A percentile compares a stretch with the other conserved stretches of the same genome.
These are phyloP conservation scores for Selenia dentaria DNA, from an alignment of 2,888 invertebrate species.

Conservation along the genomic window DNA sequence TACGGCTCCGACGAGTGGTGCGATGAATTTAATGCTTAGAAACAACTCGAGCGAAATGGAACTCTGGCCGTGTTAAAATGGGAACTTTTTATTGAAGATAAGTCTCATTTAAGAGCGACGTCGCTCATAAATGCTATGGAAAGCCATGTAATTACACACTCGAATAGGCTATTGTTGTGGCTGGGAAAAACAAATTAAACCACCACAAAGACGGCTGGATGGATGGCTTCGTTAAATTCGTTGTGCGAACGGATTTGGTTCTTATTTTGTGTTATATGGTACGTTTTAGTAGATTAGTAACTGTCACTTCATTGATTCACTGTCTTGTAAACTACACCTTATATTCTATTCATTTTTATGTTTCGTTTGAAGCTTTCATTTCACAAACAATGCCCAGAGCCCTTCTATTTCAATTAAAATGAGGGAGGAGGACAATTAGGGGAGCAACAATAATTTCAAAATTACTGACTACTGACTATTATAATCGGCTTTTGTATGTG, in stretches of 20 bases:
- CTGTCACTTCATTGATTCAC: not conserved
- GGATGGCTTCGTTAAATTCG: slow-evolving; percentile 20
- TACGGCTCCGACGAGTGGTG: slow-evolving; percentile 17
- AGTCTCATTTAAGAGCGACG: slow-evolving; percentile 46
- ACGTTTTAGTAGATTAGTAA: not conserved
- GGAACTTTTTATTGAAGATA: slow-evolving; percentile 52
- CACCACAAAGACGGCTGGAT: slow-evolving; percentile 24
- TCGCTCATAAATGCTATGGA: slow-evolving; percentile 47
- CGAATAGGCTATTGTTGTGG: slow-evolving; percentile 58
- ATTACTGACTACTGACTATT: not conserved
- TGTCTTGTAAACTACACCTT: not conserved
- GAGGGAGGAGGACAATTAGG: not conserved
- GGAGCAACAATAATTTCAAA: not conserved
- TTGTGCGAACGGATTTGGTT: slow-evolving; percentile 3
- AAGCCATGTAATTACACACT: slow-evolving; percentile 49
- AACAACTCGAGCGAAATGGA: slow-evolving; percentile 29
- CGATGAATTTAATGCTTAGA: slow-evolving; percentile 21
- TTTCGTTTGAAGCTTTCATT: not conserved
- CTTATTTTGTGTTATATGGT: not conserved
- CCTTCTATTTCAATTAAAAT: not conserved
- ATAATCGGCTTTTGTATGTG: not conserved
- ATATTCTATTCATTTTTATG: not conserved
- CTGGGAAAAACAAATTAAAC: slow-evolving; percentile 41
- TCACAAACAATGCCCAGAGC: not conserved
- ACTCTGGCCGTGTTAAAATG: slow-evolving; percentile 49